Evolutionary conservation across 2,113 vertebrate genomes (phyloP).

Genomic region (Corvus moneduloides): DNA sequence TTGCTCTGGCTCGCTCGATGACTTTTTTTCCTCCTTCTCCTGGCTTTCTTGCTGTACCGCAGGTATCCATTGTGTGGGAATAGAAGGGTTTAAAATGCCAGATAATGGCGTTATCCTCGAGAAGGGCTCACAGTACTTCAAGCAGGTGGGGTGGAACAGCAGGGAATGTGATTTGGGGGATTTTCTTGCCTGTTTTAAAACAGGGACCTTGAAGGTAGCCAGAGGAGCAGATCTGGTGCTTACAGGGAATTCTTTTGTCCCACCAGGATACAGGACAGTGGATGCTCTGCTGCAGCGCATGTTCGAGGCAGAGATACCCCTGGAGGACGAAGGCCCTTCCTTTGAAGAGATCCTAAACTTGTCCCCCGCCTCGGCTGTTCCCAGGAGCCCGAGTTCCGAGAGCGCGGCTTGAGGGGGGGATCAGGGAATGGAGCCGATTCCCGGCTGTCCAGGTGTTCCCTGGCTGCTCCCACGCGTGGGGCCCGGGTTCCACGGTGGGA

Average conservation of each 20-base stretch:
- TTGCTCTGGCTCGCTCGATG: not conserved
- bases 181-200: not conserved
- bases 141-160: not conserved
- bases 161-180: not conserved
- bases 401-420: fast-evolving
- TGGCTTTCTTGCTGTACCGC: not conserved
- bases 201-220: fast-evolving
- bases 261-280: conserved; percentile 85
- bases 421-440: not conserved
- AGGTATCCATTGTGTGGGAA: not conserved
- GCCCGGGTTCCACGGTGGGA: not conserved
- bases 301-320: conserved; percentile 88
- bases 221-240: not conserved
- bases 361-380: conserved; percentile 36
- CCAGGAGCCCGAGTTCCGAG: not conserved
- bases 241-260: not conserved
- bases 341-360: conserved; percentile 75
- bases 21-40: not conserved
- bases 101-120: not conserved
- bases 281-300: conserved; percentile 90
- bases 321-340: conserved; percentile 76
- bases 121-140: not conserved
- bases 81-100: not conserved
- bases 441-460: not conserved
- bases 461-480: not conserved